Evolutionary conservation across 2,888 invertebrate species (phyloP).

Genomic region (Drosophila kuntzei): DNA sequence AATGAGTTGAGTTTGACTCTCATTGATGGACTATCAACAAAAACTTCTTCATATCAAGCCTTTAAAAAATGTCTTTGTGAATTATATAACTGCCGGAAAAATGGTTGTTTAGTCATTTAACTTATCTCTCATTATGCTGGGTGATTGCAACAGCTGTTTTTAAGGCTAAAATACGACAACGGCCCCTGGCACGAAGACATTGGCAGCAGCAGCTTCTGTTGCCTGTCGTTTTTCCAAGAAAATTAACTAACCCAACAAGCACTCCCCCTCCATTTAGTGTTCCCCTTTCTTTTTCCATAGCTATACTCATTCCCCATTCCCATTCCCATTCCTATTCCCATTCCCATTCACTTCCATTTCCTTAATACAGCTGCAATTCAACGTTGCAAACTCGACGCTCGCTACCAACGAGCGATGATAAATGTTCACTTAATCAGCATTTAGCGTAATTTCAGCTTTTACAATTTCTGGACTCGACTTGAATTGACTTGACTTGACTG

Average conservation of each 20-base stretch:
- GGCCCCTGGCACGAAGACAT: constrained; percentile 13
- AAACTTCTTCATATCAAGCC: not conserved
- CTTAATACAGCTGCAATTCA: constrained; percentile 70
- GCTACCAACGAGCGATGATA: constrained; percentile 82
- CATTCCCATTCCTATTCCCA: not conserved
- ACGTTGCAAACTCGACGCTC: constrained; percentile 7
- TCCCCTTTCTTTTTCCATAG: not conserved
- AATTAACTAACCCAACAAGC: constrained; percentile 72
- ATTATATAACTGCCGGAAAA: constrained; percentile 7
- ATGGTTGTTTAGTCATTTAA: constrained; percentile 21
- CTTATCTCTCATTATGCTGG: constrained; percentile 28
- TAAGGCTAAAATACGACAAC: constrained; percentile 34
- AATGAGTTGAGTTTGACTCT: not conserved
- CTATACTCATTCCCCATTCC: not conserved
- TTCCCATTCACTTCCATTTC: constrained; percentile 57
- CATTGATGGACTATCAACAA: not conserved
- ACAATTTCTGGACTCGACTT: constrained; percentile 69
- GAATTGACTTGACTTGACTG: constrained; percentile 33
- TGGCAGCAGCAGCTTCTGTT: constrained; percentile 65
- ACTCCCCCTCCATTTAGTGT: constrained; percentile 6
- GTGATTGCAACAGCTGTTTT: constrained; percentile 66
- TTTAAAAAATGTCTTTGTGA: constrained; percentile 1
- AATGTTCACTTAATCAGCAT: constrained; percentile 86
- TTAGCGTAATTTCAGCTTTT: constrained; percentile 85
- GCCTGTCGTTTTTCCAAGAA: constrained; percentile 75